Conservation (phyloP, 2,888 invertebrate genomes). For the Muscina levida region DNA sequence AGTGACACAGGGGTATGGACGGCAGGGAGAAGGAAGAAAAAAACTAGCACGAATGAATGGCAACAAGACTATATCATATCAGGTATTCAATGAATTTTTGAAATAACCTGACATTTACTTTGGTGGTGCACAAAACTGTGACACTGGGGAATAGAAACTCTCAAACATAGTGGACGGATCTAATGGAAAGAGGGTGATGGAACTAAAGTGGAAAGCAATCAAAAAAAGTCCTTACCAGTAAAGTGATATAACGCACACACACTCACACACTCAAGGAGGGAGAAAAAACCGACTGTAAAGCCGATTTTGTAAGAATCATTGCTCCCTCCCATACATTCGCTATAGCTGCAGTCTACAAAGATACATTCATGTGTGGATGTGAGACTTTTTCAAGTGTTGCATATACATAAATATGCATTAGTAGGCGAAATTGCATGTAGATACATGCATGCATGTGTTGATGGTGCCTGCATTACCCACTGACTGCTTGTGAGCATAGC, state of each 20-base stretch:
- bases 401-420: constrained; percentile 49
- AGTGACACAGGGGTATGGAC: background rate
- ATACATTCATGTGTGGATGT: constrained; percentile 2
- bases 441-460: background rate
- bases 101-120: constrained; percentile 42
- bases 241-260: constrained; percentile 14
- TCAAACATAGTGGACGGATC: no score
- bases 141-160: constrained; percentile 26
- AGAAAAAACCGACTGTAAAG: constrained; percentile 31
- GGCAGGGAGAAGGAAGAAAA: constrained; percentile 6
- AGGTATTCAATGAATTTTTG: constrained; percentile 42
- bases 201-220: constrained; percentile 38
- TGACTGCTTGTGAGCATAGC: constrained; percentile 25
- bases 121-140: constrained; percentile 22
- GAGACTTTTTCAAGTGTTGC: constrained; percentile 31
- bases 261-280: background rate
- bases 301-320: constrained; percentile 38
- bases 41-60: constrained; percentile 22
- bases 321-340: background rate
- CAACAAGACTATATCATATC: constrained; percentile 34
- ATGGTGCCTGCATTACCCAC: constrained; percentile 3
- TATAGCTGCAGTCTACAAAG: background rate
- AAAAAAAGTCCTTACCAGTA: constrained; percentile 17
- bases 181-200: background rate
- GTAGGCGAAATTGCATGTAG: constrained; percentile 25